A percentile compares a stretch with the other conserved stretches of the same genome.
Conservation (phyloP, 2,113 vertebrate genomes). For the Psettodes erumei region DNA sequence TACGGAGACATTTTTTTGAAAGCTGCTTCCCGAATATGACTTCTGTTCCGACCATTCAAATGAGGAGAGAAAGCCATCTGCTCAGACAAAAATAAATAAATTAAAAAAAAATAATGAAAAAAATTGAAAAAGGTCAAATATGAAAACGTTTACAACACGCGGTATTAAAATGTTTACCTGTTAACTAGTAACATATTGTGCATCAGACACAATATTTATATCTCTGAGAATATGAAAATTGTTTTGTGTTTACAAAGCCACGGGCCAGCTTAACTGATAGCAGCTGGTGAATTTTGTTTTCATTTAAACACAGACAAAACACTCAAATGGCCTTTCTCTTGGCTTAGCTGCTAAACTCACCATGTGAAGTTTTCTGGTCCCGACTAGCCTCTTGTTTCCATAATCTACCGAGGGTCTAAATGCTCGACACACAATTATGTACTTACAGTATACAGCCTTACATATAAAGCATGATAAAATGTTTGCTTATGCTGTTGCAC, state of each 20-base stretch:
- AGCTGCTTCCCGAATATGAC: not conserved
- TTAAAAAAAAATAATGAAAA: not conserved
- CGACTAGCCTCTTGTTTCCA: not conserved
- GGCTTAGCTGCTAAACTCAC: not conserved
- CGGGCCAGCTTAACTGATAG: constrained; percentile 14
- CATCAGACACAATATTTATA: constrained; percentile 56
- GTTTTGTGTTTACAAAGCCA: constrained; percentile 42
- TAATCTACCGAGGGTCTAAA: not conserved
- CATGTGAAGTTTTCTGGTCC: not conserved
- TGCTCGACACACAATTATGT: not conserved
- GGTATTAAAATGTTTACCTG: constrained; percentile 32
- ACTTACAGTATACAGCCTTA: not conserved
- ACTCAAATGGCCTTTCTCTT: constrained; percentile 13
- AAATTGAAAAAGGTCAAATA: not conserved
- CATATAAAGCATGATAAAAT: not conserved
- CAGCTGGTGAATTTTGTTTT: constrained; percentile 34
- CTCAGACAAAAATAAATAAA: not conserved
- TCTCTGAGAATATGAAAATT: constrained; percentile 40
- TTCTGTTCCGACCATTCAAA: not conserved
- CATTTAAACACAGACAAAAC: constrained; percentile 38
- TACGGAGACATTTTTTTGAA: not conserved
- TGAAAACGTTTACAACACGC: constrained; percentile 28
- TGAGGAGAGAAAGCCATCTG: not conserved
- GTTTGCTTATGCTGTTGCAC: not conserved
- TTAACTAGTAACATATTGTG: constrained; percentile 45